Evolutionary conservation across 2,888 invertebrate genomes (phyloP).

Genomic region (Choristoneura rosaceana): DNA sequence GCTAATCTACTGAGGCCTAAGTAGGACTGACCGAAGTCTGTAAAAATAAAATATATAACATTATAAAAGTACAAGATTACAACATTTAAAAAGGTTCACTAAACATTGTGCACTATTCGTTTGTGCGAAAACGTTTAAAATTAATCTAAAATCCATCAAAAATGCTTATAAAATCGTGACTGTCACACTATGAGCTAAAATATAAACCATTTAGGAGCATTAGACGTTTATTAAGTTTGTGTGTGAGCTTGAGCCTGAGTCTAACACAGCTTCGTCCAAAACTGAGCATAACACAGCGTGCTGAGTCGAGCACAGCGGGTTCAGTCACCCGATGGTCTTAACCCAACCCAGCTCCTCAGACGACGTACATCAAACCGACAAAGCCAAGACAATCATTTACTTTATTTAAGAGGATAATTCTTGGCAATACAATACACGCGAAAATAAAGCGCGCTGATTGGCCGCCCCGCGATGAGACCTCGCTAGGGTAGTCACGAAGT

Average conservation of each 20-base stretch:
- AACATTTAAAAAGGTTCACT: slow-evolving; percentile 39
- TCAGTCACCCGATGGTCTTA: slow-evolving; percentile 11
- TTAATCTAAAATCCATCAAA: slow-evolving; percentile 22
- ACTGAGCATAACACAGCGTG: slow-evolving; percentile 30
- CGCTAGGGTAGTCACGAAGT: slow-evolving; percentile 14
- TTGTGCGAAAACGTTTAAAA: slow-evolving; percentile 28
- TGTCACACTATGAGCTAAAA: slow-evolving; percentile 2
- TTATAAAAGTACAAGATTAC: slow-evolving; percentile 42
- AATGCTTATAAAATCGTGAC: neutral
- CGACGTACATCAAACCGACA: slow-evolving; percentile 15
- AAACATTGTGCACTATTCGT: slow-evolving; percentile 36
- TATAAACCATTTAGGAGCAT: slow-evolving; percentile 6
- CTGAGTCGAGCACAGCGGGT: slow-evolving; percentile 29
- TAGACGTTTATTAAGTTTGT: neutral
- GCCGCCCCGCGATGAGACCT: slow-evolving; percentile 1
- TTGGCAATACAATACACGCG: neutral
- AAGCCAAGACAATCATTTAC: slow-evolving; percentile 20
- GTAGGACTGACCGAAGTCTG: slow-evolving; percentile 25
- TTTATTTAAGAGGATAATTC: slow-evolving; percentile 5
- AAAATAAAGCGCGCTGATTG: neutral
- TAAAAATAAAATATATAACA: slow-evolving; percentile 10
- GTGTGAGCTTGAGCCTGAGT: slow-evolving; percentile 7
- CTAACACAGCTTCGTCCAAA: slow-evolving; percentile 33
- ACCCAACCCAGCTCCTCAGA: slow-evolving; percentile 26
- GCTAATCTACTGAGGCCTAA: slow-evolving; percentile 40